Evolutionary conservation across 2,113 vertebrate species (phyloP), one percentile per base, ranked within the genome.

Genomic region (Himantopus leucocephalus): DNA sequence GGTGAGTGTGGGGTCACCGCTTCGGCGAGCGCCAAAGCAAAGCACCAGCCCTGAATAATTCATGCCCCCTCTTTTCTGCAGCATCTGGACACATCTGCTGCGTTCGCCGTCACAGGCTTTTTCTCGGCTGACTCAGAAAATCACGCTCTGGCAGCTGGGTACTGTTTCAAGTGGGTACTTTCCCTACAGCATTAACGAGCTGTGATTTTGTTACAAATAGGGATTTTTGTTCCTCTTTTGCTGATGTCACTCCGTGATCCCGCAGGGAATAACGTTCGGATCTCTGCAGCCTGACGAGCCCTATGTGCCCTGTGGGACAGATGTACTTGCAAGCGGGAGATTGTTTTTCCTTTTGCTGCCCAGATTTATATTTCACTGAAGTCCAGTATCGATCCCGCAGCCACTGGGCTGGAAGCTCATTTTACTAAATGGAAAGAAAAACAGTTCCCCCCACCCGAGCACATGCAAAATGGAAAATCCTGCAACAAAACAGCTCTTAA

Each of bases 21-120:
- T 90, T 85, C 0, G 0, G 45, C 2, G 4, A 94, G 13, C 43
- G 70, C 48, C 13, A 10, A 80, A 88, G 83, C 0, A 0, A 91
- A 95, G 84, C 34, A n/a, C 41, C 37, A 88, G n/a, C 39, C 52
- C 66, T 94, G 96, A 97, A 98, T 98, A 97, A 98, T 97, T 98
- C 85, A 92, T 71, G 21, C 15, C 91, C 70, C 34, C n/a, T 86
- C 55, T 84, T 76, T 94, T 74, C 76, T 71, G 60, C 90, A 73
- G 80, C 91, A 95, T 89, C 92, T 93, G 94, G 96, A 89, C 77
- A 85, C 85, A 82, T 90, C 95, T 96, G 95, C 70, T 92, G 90
- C 6, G 0, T 84, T 76, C 0, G 1, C 43, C 0, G 0, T 45
- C 9, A 6, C 29, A 70, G 82, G 75, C 77, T 90, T 63, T 95